Base-by-base conservation (phyloP, 2,797 vertebrate species). In the Cryptoprocta ferox region DNA sequence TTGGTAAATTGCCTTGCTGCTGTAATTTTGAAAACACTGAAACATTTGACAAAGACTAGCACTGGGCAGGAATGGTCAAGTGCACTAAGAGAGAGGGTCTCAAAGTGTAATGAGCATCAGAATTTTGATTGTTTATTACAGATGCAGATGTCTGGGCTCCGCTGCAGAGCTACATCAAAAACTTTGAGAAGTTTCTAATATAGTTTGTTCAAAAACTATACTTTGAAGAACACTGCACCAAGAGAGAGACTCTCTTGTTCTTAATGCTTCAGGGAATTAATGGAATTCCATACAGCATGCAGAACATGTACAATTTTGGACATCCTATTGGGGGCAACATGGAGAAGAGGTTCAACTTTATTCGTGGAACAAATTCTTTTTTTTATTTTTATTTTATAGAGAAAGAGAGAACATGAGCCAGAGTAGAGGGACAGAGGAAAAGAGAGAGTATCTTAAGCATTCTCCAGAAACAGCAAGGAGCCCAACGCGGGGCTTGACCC, bases 11-110 rank as follows among this genome's bases (percentile, higher is more conserved):
- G 71, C 39, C 42, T 85, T 95, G 26, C 7, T 82, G 35, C 39
- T 78, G 4, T 30, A 63, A 79, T 85, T 97, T 93, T 70, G 82
- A 61, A 68, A 97, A 84, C 19, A 61, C 30, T 26, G 24, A 83
- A 56, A 35, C 32, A 30, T 95, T 53, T 88, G 63, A 35, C 82
- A 73, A 81, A 85, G 30, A 88, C 15, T 75, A 73, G 32, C 35
- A 14, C 42, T 61, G 21, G 56, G 12, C 10, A 95, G 70, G 26
- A 66, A 39, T 39, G 32, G 70, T 80, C 50, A 66, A 21, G 15
- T 19, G 10, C 65, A 87, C 12, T 68, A 35, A 73, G 32, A 63
- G 4, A 48, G 32, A 16, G 19, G 12, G 45, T 96, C 21, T 78
- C 18, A 16, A 79, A 61, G 26, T 80, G 68, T 37, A 11, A 45